phyloP scores from a whole-genome alignment of 2,888 invertebrate genomes.

The Synergus japonicus region DNA sequence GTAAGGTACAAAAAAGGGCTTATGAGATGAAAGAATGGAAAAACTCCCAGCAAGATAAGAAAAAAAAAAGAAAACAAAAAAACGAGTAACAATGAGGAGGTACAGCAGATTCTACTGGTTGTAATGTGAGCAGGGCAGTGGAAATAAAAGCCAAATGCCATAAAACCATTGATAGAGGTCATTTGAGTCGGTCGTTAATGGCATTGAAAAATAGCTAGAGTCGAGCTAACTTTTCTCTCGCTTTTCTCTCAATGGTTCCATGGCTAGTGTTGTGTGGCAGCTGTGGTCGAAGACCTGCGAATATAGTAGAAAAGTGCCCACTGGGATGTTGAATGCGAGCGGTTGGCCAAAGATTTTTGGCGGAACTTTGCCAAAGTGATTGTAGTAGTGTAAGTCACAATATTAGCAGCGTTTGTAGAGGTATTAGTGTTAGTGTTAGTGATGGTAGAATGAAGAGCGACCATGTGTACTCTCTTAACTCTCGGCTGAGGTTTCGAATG shows the following conservation, averaged over 20 bases:
- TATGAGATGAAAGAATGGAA: slow-evolving; percentile 19
- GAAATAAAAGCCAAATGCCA: slow-evolving; percentile 69
- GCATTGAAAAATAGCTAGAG: slow-evolving; percentile 72
- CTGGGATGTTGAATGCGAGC: slow-evolving; percentile 49
- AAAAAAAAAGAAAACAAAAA: slow-evolving; percentile 22
- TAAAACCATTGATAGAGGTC: slow-evolving; percentile 73
- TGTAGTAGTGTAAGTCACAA: neutral
- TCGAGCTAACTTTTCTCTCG: slow-evolving; percentile 67
- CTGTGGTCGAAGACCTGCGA: slow-evolving; percentile 21
- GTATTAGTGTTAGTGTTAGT: neutral
- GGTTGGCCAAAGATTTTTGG: slow-evolving; percentile 23
- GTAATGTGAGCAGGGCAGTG: slow-evolving; percentile 50
- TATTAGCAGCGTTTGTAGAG: neutral
- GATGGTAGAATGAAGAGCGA: slow-evolving; percentile 35
- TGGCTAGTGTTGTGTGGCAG: slow-evolving; percentile 47
- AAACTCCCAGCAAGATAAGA: slow-evolving; percentile 25
- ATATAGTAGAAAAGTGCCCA: slow-evolving; percentile 45
- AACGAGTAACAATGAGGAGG: slow-evolving; percentile 5
- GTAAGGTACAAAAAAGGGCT: neutral
- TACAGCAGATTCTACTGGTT: slow-evolving; percentile 39
- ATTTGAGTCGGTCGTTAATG: slow-evolving; percentile 71
- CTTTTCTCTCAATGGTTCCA: slow-evolving; percentile 60
- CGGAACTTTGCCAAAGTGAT: slow-evolving; percentile 39
- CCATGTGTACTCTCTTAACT: slow-evolving; percentile 62
- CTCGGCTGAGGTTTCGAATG: slow-evolving; percentile 47